Evolutionary conservation across 2,113 vertebrate species (phyloP).

Genomic region (Neomonachus schauinslandi): DNA sequence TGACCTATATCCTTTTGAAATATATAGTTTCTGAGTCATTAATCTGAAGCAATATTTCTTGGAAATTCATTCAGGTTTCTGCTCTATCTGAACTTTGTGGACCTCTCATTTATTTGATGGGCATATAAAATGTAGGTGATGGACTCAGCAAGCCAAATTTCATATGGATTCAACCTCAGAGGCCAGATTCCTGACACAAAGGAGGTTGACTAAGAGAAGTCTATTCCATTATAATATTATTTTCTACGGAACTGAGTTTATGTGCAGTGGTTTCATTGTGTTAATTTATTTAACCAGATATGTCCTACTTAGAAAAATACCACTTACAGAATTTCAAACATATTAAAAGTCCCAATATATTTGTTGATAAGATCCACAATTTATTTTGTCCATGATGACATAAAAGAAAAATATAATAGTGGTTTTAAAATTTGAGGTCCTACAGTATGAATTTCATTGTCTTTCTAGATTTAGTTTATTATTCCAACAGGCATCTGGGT

Average conservation of each 20-base stretch:
- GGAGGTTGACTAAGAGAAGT: background rate
- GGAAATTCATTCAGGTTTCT: conserved; percentile 46
- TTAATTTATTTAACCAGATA: background rate
- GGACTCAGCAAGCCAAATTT: background rate
- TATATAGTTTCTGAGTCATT: conserved; percentile 76
- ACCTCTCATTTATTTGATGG: conserved; percentile 6
- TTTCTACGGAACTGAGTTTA: background rate
- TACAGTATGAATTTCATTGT: background rate
- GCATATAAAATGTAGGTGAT: background rate
- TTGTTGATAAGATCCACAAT: background rate
- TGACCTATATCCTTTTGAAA: conserved; percentile 81
- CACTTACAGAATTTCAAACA: background rate
- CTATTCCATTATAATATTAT: background rate
- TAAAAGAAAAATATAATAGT: conserved; percentile 27
- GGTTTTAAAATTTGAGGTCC: background rate
- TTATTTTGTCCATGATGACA: conserved; percentile 30
- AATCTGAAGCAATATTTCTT: conserved; percentile 68
- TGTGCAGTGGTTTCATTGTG: background rate
- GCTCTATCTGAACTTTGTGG: conserved; percentile 12
- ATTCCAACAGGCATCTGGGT: background rate
- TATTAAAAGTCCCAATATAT: background rate
- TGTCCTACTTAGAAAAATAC: conserved; percentile 43
- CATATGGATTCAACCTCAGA: background rate
- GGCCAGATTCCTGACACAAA: background rate
- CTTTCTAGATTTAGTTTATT: conserved; percentile 21